phyloP scores from a whole-genome alignment of 2,797 vertebrate species.

The Eulemur coronatus region DNA sequence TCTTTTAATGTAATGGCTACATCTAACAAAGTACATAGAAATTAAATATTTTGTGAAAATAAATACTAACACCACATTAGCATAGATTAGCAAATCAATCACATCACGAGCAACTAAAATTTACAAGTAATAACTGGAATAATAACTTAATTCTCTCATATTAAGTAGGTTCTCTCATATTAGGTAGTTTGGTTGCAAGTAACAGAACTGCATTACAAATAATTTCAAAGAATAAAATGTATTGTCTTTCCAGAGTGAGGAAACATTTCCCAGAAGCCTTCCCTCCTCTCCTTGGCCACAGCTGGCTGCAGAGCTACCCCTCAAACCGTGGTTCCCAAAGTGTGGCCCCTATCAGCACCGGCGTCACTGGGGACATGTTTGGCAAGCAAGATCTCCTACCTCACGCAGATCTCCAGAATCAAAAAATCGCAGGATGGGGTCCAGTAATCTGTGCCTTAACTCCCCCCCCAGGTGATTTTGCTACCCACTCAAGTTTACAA shows the following conservation, averaged over 20 bases:
- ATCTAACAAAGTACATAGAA: background rate
- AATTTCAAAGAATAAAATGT: constrained; percentile 23
- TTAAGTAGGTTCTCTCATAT: background rate
- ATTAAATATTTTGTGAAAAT: constrained; percentile 10
- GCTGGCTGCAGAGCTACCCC: background rate
- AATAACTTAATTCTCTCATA: background rate
- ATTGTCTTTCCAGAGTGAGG: background rate
- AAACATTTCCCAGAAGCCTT: background rate
- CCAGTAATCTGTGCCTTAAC: background rate
- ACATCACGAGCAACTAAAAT: background rate
- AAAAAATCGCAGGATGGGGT: background rate
- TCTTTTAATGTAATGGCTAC: background rate
- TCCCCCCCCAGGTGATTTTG: background rate
- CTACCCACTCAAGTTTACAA: background rate
- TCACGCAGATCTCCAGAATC: background rate
- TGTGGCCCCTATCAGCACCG: background rate
- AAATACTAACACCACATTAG: background rate
- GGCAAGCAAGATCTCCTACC: background rate
- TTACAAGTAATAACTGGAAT: background rate
- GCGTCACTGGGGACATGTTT: background rate
- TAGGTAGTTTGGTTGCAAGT: background rate
- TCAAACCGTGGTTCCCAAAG: background rate
- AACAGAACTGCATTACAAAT: background rate
- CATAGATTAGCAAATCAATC: background rate
- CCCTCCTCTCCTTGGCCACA: background rate